Percentiles rank a stretch among this genome's conserved stretches.
Evolutionary conservation across 2,888 invertebrate genomes (phyloP).

Genomic region (Muschampia plurimacula): DNA sequence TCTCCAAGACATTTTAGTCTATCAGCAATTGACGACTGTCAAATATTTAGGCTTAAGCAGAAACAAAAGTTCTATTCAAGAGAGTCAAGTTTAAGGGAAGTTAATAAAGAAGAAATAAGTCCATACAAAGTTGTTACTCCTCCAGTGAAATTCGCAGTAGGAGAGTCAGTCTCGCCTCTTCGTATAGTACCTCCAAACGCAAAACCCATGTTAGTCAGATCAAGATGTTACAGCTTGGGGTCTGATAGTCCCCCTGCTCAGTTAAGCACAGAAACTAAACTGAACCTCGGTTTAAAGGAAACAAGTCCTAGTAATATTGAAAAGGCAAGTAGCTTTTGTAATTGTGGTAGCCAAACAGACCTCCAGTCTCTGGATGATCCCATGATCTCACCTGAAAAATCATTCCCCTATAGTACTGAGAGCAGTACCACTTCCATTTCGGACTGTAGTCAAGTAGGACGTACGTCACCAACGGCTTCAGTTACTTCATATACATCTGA

Average conservation of each 20-base stretch:
- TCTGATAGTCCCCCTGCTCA: conserved; percentile 82
- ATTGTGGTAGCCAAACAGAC: conserved; percentile 91
- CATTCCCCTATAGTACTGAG: conserved; percentile 76
- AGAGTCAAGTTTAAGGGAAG: conserved; percentile 77
- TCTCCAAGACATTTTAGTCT: conserved; percentile 89
- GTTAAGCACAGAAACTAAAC: conserved; percentile 87
- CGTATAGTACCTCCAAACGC: conserved; percentile 61
- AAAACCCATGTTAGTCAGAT: conserved; percentile 65
- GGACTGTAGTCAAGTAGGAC: conserved; percentile 84
- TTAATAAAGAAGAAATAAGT: conserved; percentile 64
- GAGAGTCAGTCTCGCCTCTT: conserved; percentile 87
- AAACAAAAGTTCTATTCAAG: conserved; percentile 76
- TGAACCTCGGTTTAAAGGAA: conserved; percentile 87
- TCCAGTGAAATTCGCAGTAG: conserved; percentile 89
- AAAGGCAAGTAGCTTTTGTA: conserved; percentile 84
- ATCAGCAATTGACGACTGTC: conserved; percentile 87
- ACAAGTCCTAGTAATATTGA: conserved; percentile 73
- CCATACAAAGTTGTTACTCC: conserved; percentile 53
- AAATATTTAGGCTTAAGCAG: conserved; percentile 76
- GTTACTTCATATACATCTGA: conserved; percentile 85
- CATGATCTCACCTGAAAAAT: conserved; percentile 76
- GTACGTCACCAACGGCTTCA: conserved; percentile 84
- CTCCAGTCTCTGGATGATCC: conserved; percentile 87
- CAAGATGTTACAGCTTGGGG: conserved; percentile 89
- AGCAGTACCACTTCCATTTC: conserved; percentile 79